These are phyloP conservation scores for Leptogaster cylindrica DNA, from an alignment of 2,888 invertebrate species.

Conservation along the genomic window DNA sequence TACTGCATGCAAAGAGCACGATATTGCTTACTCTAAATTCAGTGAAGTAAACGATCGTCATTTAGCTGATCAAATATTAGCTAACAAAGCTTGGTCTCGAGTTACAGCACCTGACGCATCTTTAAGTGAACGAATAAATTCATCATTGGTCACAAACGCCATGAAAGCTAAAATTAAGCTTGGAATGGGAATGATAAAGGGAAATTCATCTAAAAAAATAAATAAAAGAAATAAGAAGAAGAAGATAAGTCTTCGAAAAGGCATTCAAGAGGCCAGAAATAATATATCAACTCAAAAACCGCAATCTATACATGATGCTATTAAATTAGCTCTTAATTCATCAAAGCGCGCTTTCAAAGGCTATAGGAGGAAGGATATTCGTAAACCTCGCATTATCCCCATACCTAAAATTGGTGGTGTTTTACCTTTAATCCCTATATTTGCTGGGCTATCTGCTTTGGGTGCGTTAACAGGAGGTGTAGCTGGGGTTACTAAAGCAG, in stretches of 20 bases:
- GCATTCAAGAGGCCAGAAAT: constrained; percentile 37
- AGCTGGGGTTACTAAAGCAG: constrained; percentile 55
- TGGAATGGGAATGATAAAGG: constrained; percentile 43
- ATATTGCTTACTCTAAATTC: constrained; percentile 44
- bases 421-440: constrained; percentile 54
- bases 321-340: constrained; percentile 47
- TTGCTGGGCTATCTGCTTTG: constrained; percentile 55
- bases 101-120: constrained; percentile 16
- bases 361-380: constrained; percentile 18
- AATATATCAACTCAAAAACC: constrained; percentile 43
- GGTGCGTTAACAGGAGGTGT: constrained; percentile 56
- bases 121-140: constrained; percentile 42
- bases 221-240: constrained; percentile 2
- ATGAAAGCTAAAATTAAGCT: constrained; percentile 48
- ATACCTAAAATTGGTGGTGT: constrained; percentile 55
- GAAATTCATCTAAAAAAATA: not conserved
- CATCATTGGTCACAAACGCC: constrained; percentile 42
- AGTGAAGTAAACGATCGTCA: not conserved
- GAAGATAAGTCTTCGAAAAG: not conserved
- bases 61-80: constrained; percentile 29
- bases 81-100: constrained; percentile 43
- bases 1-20: constrained; percentile 48
- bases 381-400: constrained; percentile 52
- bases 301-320: constrained; percentile 43
- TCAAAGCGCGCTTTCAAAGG: constrained; percentile 23